A percentile compares a stretch with the other conserved stretches of the same genome.
phyloP scores from a whole-genome alignment of 2,797 vertebrate species.

The Myripristis jacobus region DNA sequence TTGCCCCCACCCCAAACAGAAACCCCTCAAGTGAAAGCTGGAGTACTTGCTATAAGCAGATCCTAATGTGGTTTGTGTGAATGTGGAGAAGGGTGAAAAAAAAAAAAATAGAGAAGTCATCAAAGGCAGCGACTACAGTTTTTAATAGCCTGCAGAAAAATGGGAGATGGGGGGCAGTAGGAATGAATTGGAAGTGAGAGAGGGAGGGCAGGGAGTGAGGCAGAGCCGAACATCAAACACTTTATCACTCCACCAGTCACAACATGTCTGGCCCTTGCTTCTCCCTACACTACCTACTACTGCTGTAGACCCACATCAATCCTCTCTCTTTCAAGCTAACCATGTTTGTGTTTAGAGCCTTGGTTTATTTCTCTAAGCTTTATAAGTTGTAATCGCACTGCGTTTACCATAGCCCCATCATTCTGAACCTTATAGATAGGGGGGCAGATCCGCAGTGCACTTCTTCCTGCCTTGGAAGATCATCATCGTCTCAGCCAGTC shows the following conservation, averaged over 20 bases:
- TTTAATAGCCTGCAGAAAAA: constrained; percentile 68
- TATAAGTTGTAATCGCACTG: constrained; percentile 63
- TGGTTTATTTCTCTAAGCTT: constrained; percentile 58
- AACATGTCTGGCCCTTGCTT: constrained; percentile 68
- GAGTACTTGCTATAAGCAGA: constrained; percentile 38
- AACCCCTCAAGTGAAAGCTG: constrained; percentile 31
- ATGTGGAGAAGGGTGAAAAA: neutral
- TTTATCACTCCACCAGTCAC: constrained; percentile 78
- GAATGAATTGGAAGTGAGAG: constrained; percentile 61
- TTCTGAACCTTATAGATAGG: constrained; percentile 41
- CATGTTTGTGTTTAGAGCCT: constrained; percentile 55
- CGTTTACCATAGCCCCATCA: constrained; percentile 54
- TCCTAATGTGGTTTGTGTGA: constrained; percentile 48
- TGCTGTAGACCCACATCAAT: constrained; percentile 71
- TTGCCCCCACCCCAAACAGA: constrained; percentile 14
- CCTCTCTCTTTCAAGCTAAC: constrained; percentile 49
- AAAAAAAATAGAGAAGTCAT: constrained; percentile 21
- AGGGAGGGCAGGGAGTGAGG: constrained; percentile 47
- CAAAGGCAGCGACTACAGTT: constrained; percentile 51
- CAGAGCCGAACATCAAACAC: constrained; percentile 76
- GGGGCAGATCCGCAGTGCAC: constrained; percentile 46
- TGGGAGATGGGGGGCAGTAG: constrained; percentile 58
- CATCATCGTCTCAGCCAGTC: constrained; percentile 48
- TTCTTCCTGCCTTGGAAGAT: constrained; percentile 52
- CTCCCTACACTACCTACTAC: constrained; percentile 63